Percentiles rank a stretch among this genome's conserved stretches.
These are phyloP conservation scores for Oscheius sp. DNA, from an alignment of 2,888 invertebrate genomes.

Conservation along the genomic window DNA sequence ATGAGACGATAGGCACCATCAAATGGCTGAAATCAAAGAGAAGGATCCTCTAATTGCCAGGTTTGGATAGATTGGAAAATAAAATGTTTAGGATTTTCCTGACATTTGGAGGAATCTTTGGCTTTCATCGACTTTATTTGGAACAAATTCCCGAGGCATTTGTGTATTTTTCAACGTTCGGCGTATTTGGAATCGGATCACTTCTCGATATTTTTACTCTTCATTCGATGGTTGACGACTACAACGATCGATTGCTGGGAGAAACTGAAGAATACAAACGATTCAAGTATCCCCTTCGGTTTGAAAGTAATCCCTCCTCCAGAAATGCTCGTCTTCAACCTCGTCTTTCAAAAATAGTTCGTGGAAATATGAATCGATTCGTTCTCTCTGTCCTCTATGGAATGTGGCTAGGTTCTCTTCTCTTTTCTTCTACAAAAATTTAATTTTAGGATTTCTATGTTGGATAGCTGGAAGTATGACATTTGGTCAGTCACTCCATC, in stretches of 20 bases:
- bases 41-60: constrained; percentile 19
- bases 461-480: constrained; percentile 45
- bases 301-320: background rate
- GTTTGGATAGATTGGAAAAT: background rate
- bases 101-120: constrained; percentile 50
- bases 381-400: background rate
- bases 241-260: background rate
- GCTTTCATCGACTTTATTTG: constrained; percentile 52
- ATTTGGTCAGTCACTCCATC: constrained; percentile 38
- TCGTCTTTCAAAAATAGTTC: constrained; percentile 4
- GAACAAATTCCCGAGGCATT: constrained; percentile 56
- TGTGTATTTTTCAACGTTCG: constrained; percentile 52
- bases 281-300: background rate
- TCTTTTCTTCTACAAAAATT: background rate
- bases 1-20: constrained; percentile 2
- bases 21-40: background rate
- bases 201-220: constrained; percentile 10
- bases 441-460: constrained; percentile 32
- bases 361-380: constrained; percentile 3
- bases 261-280: constrained; percentile 8
- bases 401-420: constrained; percentile 15
- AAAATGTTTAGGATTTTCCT: constrained; percentile 35
- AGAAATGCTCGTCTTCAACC: constrained; percentile 15
- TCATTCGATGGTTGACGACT: constrained; percentile 10
- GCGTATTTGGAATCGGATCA: constrained; percentile 48